These are phyloP conservation scores for Plectus sambesii DNA, from an alignment of 1,140 invertebrate genomes.

Conservation along the genomic window DNA sequence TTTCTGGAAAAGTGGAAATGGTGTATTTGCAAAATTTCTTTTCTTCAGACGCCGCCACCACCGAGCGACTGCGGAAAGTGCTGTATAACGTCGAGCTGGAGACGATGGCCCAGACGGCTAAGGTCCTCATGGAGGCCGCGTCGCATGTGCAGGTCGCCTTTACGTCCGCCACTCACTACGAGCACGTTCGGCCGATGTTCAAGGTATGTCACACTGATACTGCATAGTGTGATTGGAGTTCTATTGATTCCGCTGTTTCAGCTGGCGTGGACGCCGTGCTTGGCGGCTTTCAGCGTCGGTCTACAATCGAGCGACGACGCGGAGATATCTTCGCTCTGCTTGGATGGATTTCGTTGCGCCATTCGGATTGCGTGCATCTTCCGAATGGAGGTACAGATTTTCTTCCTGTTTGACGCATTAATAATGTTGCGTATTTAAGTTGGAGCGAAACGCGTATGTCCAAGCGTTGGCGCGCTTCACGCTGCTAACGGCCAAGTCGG, in stretches of 20 bases:
- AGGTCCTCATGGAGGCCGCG: constrained; percentile 96
- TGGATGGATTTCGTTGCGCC: constrained; percentile 87
- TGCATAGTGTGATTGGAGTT: constrained; percentile 6
- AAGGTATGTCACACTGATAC: constrained; percentile 50
- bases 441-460: constrained; percentile 91
- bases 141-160: constrained; percentile 92
- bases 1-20: no score
- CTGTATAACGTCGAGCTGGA: constrained; percentile 99
- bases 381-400: constrained; percentile 57
- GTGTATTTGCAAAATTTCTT: no score
- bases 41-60: no score
- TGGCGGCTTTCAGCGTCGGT: constrained; percentile 94
- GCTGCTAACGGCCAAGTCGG: constrained; percentile 81
- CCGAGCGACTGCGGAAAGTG: constrained; percentile 79
- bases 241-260: constrained; percentile 54
- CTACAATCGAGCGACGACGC: constrained; percentile 93
- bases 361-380: constrained; percentile 97
- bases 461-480: constrained; percentile 92
- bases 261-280: constrained; percentile 95
- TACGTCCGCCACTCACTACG: constrained; percentile 88
- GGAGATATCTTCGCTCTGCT: constrained; percentile 79
- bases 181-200: constrained; percentile 98
- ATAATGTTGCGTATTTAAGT: no score
- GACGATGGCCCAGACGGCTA: constrained; percentile 84
- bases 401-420: no score